These are phyloP conservation scores for Sitophilus oryzae DNA, from an alignment of 1,140 invertebrate genomes.

Conservation along the genomic window DNA sequence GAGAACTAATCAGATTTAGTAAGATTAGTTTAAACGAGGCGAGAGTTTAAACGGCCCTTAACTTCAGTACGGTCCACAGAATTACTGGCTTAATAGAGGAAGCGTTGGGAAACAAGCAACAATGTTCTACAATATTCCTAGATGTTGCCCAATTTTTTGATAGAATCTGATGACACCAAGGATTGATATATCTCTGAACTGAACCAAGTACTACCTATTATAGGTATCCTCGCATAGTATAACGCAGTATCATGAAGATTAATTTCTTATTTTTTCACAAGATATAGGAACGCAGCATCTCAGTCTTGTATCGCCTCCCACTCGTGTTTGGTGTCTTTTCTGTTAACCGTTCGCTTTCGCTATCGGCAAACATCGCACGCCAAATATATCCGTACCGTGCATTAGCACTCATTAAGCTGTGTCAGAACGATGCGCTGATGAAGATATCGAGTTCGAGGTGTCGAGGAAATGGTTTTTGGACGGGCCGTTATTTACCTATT, in stretches of 20 bases:
- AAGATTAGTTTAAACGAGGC: no score
- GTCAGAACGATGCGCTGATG: not conserved
- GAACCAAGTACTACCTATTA: no score
- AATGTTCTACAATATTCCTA: not conserved
- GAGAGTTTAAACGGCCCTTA: no score
- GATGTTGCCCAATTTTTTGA: not conserved
- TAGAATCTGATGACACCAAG: not conserved
- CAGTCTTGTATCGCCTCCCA: not conserved
- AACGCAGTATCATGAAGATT: not conserved
- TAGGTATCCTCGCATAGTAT: not conserved
- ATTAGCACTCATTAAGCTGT: not conserved
- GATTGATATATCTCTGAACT: no score
- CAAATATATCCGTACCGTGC: not conserved
- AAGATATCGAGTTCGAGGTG: not conserved
- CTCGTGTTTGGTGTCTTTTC: not conserved
- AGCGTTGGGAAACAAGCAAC: not conserved
- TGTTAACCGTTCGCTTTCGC: not conserved
- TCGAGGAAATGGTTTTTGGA: not conserved
- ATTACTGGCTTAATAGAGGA: not conserved
- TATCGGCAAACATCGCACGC: not conserved
- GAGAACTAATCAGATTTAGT: no score
- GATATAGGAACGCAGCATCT: not conserved
- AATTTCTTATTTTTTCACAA: not conserved
- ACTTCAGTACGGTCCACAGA: no score
- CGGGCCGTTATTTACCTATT: not conserved